Evolutionary conservation across 2,797 vertebrate species (phyloP), one percentile per base, ranked within the genome.

Genomic region (Brotula barbata): DNA sequence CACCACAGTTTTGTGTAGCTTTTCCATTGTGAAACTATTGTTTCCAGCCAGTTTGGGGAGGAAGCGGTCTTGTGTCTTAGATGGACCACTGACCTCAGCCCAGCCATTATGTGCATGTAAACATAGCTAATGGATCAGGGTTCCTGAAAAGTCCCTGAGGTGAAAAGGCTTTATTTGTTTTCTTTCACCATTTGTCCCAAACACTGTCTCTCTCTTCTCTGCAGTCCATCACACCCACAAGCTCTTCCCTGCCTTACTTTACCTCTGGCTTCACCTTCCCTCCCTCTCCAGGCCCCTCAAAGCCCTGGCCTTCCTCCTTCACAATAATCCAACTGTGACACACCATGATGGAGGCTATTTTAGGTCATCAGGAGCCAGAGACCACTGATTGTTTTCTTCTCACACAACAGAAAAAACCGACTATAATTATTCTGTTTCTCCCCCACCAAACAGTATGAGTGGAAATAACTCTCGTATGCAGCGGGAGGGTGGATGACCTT

Each of bases 351-450:
- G 37, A 40, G 47, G 75, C 64, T 89, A 89, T 87, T 85, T 87
- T 34, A 49, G 64, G 78, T 53, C 22, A 2, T 42, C 63, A 51
- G 9, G 57, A 76, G 72, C 51, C 45, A 72, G 58, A 70, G 49
- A 49, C 64, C 36, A 33, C 57, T 60, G 64, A 84, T 79, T 83
- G 82, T 83, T 81, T 76, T 71, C 57, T 64, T 76, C 66, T 81
- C 76, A 79, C 72, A 73, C 66, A 63, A 77, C 73, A 76, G 53
- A 76, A 77, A 48, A 57, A 65, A 52, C 50, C 45, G 61, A 61
- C 71, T 87, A 73, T 83, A 82, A 82, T 84, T 80, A 84, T 77
- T 85, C 53, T 75, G 71, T 74, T 68, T 44, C 64, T 2, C 71
- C 51, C 69, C 68, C 50, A 16, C 53, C 21, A 6, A 31, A 56